A percentile compares a stretch with the other conserved stretches of the same genome.
phyloP scores from a whole-genome alignment of 1,140 invertebrate genomes.

The Spodoptera frugiperda region DNA sequence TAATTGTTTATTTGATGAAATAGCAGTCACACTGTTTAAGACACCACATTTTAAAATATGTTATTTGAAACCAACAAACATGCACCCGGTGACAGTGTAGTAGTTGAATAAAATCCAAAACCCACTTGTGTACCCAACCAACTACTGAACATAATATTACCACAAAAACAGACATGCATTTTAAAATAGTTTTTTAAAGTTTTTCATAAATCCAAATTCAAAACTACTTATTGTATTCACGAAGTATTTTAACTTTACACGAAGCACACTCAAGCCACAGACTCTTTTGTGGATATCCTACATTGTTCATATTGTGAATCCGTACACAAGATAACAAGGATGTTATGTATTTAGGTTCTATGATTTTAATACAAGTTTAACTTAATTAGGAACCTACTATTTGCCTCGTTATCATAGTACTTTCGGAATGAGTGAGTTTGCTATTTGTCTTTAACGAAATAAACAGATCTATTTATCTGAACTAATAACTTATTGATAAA shows the following conservation, averaged over 20 bases:
- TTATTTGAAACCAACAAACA: too few relatives aligned
- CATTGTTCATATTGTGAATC: slow-evolving; percentile 7
- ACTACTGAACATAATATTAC: slow-evolving; percentile 26
- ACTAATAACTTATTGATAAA: slow-evolving; percentile 7
- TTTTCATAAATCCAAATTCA: slow-evolving; percentile 1
- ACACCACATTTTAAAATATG: too few relatives aligned
- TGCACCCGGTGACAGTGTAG: too few relatives aligned
- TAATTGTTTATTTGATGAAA: too few relatives aligned
- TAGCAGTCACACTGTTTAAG: slow-evolving; percentile 2
- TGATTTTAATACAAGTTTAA: not conserved
- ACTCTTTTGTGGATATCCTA: slow-evolving; percentile 12
- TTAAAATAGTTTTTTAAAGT: not conserved
- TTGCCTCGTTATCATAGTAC: slow-evolving; percentile 9
- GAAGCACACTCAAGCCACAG: slow-evolving; percentile 47
- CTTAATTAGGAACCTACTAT: not conserved
- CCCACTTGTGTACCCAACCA: too few relatives aligned
- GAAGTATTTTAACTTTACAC: slow-evolving; percentile 20
- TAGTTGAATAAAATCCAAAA: too few relatives aligned
- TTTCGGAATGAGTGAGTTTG: slow-evolving; percentile 42
- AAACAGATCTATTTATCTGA: not conserved
- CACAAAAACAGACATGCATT: slow-evolving; percentile 34
- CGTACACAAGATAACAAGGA: slow-evolving; percentile 33
- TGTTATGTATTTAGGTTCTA: not conserved
- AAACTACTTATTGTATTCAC: slow-evolving; percentile 10
- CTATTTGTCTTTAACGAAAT: slow-evolving; percentile 40